A percentile compares a stretch with the other conserved stretches of the same genome.
phyloP scores from a whole-genome alignment of 2,797 vertebrate genomes.

The Odontamblyopus rebecca region DNA sequence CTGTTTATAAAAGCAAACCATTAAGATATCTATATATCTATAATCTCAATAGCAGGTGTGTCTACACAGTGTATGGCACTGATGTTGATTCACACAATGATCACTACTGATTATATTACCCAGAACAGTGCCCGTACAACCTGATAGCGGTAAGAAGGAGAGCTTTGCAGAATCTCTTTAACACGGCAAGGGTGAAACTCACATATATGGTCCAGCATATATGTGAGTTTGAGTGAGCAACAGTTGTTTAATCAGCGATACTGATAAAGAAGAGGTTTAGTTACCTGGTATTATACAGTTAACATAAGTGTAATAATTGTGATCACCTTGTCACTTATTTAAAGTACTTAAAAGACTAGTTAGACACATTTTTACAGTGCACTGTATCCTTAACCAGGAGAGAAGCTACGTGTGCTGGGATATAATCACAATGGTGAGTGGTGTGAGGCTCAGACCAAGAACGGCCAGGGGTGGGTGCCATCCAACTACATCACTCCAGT shows the following conservation, averaged over 20 bases:
- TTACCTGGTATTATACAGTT: too few species aligned
- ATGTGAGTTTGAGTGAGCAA: too few species aligned
- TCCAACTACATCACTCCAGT: slow-evolving; percentile 99
- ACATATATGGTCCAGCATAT: too few species aligned
- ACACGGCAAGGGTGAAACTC: too few species aligned
- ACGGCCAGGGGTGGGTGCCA: slow-evolving; percentile 98
- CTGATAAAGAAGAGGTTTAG: too few species aligned
- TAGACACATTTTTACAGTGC: neutral
- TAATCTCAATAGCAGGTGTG: too few species aligned
- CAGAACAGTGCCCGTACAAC: too few species aligned
- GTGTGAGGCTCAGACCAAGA: slow-evolving; percentile 98
- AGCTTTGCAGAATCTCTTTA: too few species aligned
- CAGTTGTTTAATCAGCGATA: too few species aligned
- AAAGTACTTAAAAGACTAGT: neutral
- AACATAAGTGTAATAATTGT: neutral
- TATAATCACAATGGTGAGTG: slow-evolving; percentile 99
- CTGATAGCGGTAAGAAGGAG: too few species aligned
- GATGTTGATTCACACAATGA: too few species aligned
- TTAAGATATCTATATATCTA: too few species aligned
- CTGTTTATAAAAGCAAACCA: slow-evolving; percentile 1
- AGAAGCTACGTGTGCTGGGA: slow-evolving; percentile 95
- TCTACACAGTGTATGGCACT: neutral
- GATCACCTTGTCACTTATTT: neutral
- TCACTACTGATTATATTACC: neutral
- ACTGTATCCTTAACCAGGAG: slow-evolving; percentile 76